Percentiles rank a stretch among this genome's conserved stretches.
phyloP scores from a whole-genome alignment of 1,140 invertebrate species.

The Diprion similis region DNA sequence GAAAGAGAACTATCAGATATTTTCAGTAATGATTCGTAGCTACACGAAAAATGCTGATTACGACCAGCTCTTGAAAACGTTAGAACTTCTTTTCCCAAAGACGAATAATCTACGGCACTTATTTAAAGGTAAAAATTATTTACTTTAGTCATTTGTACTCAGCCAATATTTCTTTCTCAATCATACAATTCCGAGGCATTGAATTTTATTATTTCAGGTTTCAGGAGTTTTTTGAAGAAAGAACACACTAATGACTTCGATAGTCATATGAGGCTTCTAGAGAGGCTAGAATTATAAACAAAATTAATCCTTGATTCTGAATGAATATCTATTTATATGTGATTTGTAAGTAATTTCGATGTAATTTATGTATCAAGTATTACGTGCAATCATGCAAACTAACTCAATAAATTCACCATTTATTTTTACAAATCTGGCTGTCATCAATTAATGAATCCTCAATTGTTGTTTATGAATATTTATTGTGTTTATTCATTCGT shows the following conservation, averaged over 20 bases:
- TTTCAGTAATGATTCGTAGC: conserved; percentile 64
- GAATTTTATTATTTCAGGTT: conserved; percentile 38
- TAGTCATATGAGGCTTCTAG: conserved; percentile 25
- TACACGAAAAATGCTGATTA: conserved; percentile 67
- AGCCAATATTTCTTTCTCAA: conserved; percentile 12
- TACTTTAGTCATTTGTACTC: too few relatives aligned
- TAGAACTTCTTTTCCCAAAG: conserved; percentile 62
- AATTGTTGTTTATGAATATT: background rate
- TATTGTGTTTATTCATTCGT: conserved; percentile 9
- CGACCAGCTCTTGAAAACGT: conserved; percentile 56
- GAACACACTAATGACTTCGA: conserved; percentile 40
- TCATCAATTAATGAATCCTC: background rate
- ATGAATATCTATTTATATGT: background rate
- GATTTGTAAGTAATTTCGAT: background rate
- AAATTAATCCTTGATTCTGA: background rate
- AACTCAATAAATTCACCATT: background rate
- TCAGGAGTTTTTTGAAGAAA: conserved; percentile 46
- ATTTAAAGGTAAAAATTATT: conserved; percentile 58
- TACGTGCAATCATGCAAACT: background rate
- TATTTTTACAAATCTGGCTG: background rate
- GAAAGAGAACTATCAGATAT: conserved; percentile 64
- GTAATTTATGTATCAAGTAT: background rate
- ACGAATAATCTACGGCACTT: conserved; percentile 65
- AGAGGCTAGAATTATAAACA: background rate
- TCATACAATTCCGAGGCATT: conserved; percentile 9